Conservation (phyloP, 23 tunicate genomes). For the Ascidia mentula region DNA sequence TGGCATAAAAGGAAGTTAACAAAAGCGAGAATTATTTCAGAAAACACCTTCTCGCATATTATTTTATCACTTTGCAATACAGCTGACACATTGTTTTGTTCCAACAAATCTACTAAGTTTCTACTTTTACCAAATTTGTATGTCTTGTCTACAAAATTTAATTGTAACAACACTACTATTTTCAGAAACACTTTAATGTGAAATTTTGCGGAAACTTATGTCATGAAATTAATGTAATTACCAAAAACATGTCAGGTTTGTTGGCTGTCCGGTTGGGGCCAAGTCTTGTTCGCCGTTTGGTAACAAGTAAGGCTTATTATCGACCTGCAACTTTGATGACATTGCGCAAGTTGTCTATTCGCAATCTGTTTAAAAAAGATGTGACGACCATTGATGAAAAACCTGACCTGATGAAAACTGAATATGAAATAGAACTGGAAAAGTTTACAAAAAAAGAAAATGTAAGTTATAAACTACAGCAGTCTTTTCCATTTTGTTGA, state of each 20-base stretch:
- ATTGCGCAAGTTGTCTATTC: background rate
- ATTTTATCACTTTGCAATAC: too few relatives aligned
- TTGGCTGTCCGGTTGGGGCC: conserved; percentile 4
- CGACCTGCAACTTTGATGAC: background rate
- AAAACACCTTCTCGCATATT: too few relatives aligned
- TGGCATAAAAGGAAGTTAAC: too few relatives aligned
- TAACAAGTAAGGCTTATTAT: background rate
- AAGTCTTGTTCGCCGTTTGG: background rate
- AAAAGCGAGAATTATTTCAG: too few relatives aligned
- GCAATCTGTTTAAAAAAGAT: background rate
- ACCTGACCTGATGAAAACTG: background rate
- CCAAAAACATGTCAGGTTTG: conserved; percentile 5
- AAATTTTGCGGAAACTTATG: background rate
- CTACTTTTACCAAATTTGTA: too few relatives aligned
- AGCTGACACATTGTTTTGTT: too few relatives aligned
- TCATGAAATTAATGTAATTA: background rate
- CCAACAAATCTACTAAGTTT: too few relatives aligned
- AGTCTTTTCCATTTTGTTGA: too few relatives aligned
- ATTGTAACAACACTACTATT: too few relatives aligned
- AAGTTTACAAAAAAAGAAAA: conserved; percentile 26
- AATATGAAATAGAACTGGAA: conserved; percentile 51
- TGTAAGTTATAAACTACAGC: conserved; percentile 7
- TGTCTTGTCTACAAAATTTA: too few relatives aligned
- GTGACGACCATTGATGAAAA: background rate
- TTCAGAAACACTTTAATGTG: background rate